Percentiles rank a stretch among this genome's conserved stretches.
These are phyloP conservation scores for Cyprinodon tularosa DNA, from an alignment of 2,113 vertebrate species.

Conservation along the genomic window DNA sequence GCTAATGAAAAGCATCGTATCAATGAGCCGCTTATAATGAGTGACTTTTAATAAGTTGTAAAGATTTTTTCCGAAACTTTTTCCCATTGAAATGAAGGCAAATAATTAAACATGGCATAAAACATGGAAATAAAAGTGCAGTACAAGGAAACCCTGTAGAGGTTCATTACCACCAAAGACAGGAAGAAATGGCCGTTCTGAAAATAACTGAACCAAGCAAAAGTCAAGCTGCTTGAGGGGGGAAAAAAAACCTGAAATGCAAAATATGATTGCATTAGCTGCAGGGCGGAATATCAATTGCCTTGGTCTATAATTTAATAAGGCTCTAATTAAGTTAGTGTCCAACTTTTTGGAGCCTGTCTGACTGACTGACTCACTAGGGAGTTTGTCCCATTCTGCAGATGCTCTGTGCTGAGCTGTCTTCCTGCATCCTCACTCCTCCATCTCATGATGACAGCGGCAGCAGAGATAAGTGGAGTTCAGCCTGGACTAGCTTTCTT, in stretches of 20 bases:
- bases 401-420: slow-evolving; percentile 27
- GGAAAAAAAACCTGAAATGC: slow-evolving; percentile 47
- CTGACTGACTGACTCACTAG: slow-evolving; percentile 57
- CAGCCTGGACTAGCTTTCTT: slow-evolving; percentile 43
- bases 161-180: slow-evolving; percentile 66
- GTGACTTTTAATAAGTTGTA: neutral
- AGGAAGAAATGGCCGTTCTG: slow-evolving; percentile 51
- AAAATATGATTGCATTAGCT: slow-evolving; percentile 78
- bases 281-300: slow-evolving; percentile 75
- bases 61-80: slow-evolving; percentile 24
- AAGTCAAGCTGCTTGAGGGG: slow-evolving; percentile 54
- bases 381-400: slow-evolving; percentile 50
- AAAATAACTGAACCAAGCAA: slow-evolving; percentile 71
- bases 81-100: slow-evolving; percentile 27
- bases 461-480: slow-evolving; percentile 51
- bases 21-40: slow-evolving; percentile 18
- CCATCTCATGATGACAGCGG: slow-evolving; percentile 40
- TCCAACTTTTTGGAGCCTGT: slow-evolving; percentile 66
- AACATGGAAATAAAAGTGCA: slow-evolving; percentile 25
- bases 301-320: slow-evolving; percentile 75
- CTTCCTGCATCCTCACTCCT: neutral
- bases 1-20: slow-evolving; percentile 3
- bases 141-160: slow-evolving; percentile 46
- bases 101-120: slow-evolving; percentile 55
- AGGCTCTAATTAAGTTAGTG: slow-evolving; percentile 77